Percentiles rank a stretch among this genome's conserved stretches.
phyloP scores from a whole-genome alignment of 2,888 invertebrate species.

The Eurytoma adleriae region DNA sequence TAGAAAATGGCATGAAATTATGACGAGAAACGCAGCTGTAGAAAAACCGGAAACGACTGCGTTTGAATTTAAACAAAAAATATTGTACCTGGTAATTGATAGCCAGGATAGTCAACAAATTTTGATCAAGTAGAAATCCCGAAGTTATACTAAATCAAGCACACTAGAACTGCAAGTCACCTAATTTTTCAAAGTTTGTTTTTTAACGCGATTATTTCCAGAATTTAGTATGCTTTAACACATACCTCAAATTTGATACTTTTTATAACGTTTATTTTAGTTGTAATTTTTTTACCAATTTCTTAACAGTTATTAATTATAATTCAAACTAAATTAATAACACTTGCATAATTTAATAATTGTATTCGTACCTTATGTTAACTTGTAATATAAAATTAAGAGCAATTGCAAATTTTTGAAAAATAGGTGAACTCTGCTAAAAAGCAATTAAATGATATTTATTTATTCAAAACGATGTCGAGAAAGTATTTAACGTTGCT shows the following conservation, averaged over 20 bases:
- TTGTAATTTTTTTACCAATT: slow-evolving; percentile 17
- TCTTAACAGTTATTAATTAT: background rate
- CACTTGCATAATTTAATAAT: background rate
- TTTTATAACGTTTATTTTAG: slow-evolving; percentile 28
- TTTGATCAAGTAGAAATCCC: slow-evolving; percentile 31
- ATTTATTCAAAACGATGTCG: slow-evolving; percentile 2
- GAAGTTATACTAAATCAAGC: slow-evolving; percentile 33
- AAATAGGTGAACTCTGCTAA: slow-evolving; percentile 43
- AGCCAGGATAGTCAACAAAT: slow-evolving; percentile 44
- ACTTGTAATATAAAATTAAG: slow-evolving; percentile 33
- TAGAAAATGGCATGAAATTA: background rate
- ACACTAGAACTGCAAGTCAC: slow-evolving; percentile 34
- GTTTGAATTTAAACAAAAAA: slow-evolving; percentile 1
- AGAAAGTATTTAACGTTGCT: slow-evolving; percentile 18
- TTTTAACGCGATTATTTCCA: background rate
- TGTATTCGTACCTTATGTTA: slow-evolving; percentile 14
- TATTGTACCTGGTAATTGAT: slow-evolving; percentile 24
- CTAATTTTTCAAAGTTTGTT: slow-evolving; percentile 45
- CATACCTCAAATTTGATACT: slow-evolving; percentile 24
- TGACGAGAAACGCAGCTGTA: slow-evolving; percentile 22
- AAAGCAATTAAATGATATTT: slow-evolving; percentile 14
- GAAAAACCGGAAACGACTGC: background rate
- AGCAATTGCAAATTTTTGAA: slow-evolving; percentile 43
- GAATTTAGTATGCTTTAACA: slow-evolving; percentile 15
- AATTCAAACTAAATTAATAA: background rate